Evolutionary conservation across 2,888 invertebrate genomes (phyloP), one percentile per base, ranked within the genome.

Genomic region (Tipula unca): DNA sequence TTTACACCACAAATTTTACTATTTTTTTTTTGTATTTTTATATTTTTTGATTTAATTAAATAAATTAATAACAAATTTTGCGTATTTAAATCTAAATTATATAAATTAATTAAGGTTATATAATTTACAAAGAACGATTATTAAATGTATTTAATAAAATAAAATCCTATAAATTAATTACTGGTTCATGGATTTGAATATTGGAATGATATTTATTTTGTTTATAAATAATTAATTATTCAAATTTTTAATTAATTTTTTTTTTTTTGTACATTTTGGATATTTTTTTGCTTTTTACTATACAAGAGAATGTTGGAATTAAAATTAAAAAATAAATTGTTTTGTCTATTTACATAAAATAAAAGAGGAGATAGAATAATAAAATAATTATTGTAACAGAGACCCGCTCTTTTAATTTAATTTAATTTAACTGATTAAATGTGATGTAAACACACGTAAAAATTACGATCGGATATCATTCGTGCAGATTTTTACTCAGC

Each of bases 401-500:
- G 69, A 69, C 69, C 69, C 69, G 69, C 69, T 69, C 69, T 69
- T 69, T 69, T 69, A 69, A 48, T 48, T 69, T 48, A 17, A 48
- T 48, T 69, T 14, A 69, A 69, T 69, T 69, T n/a, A 48, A 39
- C 8, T 39, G 8, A 48, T 69, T 69, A 69, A 69, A 69, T 69
- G 69, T 69, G 69, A 69, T 69, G 69, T 69, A 69, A 25, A 69
- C n/a, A 13, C 25, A 25, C 3, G 10, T 4, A 17, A n/a, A 5
- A n/a, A 17, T 20, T 25, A 10, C 25, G 69, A 69, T 69, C 69
- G 10, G 69, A 25, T 83, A 92, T 92, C 93, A 94, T 92, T 95
- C 96, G 90, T 95, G 95, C 90, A 96, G 92, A 91, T 96, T 96
- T 92, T 96, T 96, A 91, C 96, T 96, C 88, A 97, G 93, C 87